phyloP scores from a whole-genome alignment of 2,797 vertebrate genomes.

The Sarcophilus harrisii region DNA sequence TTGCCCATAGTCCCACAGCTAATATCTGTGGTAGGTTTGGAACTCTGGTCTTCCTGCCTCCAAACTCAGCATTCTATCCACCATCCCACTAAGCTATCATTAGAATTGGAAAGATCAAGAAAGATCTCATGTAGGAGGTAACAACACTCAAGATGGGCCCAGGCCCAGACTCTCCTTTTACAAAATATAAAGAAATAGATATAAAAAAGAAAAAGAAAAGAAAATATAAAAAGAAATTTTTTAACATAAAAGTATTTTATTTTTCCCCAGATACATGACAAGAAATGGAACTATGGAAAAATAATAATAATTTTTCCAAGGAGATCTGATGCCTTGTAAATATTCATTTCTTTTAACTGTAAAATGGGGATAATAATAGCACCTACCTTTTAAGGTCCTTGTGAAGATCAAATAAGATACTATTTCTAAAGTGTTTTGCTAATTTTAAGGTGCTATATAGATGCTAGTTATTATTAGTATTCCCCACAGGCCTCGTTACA shows the following conservation, averaged over 20 bases:
- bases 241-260: neutral
- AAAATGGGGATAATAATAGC: neutral
- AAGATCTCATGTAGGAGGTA: neutral
- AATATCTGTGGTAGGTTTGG: neutral
- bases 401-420: neutral
- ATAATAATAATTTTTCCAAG: neutral
- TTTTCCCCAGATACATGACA: too few relatives aligned
- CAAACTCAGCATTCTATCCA: neutral
- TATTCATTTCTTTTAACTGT: neutral
- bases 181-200: neutral
- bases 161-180: neutral
- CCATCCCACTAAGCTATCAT: neutral
- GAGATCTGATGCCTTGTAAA: neutral
- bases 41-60: neutral
- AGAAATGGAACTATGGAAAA: too few relatives aligned
- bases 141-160: too few relatives aligned
- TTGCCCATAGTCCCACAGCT: neutral
- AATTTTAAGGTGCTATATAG: neutral
- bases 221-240: too few relatives aligned
- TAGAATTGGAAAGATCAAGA: neutral
- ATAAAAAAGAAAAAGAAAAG: too few relatives aligned
- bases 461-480: neutral
- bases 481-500: neutral
- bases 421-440: neutral
- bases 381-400: neutral